These are phyloP conservation scores for Eulimnadia texana DNA, from an alignment of 1,140 invertebrate genomes.

Conservation along the genomic window DNA sequence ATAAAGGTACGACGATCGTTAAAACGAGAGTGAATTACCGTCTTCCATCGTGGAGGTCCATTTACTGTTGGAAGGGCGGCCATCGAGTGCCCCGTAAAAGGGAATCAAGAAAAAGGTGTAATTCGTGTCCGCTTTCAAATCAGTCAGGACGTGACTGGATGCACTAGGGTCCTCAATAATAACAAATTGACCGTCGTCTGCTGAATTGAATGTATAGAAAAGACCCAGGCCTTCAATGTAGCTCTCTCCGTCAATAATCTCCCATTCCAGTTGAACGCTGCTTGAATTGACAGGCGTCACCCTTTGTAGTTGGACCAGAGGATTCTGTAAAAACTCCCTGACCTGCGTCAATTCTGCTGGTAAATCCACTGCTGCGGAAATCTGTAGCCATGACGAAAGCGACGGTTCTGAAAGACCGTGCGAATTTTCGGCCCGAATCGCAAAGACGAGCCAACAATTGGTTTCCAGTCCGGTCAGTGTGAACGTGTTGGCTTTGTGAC, in stretches of 20 bases:
- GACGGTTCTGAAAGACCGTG: conserved; percentile 63
- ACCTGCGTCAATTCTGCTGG: conserved; percentile 56
- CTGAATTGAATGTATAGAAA: conserved; percentile 46
- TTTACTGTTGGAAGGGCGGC: conserved; percentile 61
- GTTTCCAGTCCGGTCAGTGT: conserved; percentile 47
- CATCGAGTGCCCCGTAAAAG: conserved; percentile 67
- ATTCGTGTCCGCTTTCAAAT: conserved; percentile 63
- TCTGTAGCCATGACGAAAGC: conserved; percentile 45
- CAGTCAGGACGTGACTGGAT: conserved; percentile 37
- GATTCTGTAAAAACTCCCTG: conserved; percentile 55
- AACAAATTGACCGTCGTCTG: neutral
- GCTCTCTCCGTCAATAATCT: conserved; percentile 36
- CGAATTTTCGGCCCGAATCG: conserved; percentile 76
- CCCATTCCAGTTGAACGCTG: conserved; percentile 69
- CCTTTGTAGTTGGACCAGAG: conserved; percentile 63
- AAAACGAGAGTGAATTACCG: conserved; percentile 22
- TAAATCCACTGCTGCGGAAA: conserved; percentile 39
- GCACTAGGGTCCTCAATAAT: conserved; percentile 8
- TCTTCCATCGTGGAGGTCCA: conserved; percentile 53
- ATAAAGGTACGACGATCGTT: neutral
- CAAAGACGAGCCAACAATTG: conserved; percentile 70
- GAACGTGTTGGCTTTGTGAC: conserved; percentile 11
- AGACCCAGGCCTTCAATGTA: conserved; percentile 72
- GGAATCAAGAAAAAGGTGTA: conserved; percentile 83
- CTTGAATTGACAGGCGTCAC: conserved; percentile 62